Evolutionary conservation across 2,888 invertebrate species (phyloP).

Genomic region (Drosophila engyochracea): DNA sequence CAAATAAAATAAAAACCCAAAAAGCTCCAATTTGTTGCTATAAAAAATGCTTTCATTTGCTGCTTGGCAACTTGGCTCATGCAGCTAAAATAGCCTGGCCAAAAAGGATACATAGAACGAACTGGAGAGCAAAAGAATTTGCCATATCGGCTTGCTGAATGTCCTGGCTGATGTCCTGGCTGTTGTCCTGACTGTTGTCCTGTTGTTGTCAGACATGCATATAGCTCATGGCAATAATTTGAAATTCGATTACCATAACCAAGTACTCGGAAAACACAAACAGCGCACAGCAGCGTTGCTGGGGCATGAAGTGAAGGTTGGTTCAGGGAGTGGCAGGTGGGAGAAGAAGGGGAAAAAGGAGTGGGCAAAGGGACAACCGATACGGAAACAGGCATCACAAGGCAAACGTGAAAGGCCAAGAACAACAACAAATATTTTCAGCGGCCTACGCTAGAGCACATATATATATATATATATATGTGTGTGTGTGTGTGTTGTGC

Average conservation of each 20-base stretch:
- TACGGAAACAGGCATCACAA: conserved; percentile 19
- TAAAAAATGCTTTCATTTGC: neutral
- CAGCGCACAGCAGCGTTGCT: conserved; percentile 30
- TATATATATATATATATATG: conserved; percentile 7
- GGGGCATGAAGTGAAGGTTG: neutral
- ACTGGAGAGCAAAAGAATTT: neutral
- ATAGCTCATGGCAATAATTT: conserved; percentile 81
- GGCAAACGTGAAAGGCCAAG: conserved; percentile 32
- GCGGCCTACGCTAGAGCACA: conserved; percentile 22
- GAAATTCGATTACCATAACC: conserved; percentile 84
- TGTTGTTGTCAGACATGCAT: conserved; percentile 58
- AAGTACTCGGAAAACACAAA: conserved; percentile 78
- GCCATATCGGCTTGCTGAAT: conserved; percentile 8
- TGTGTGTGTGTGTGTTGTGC: conserved; percentile 31
- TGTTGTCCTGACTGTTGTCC: conserved; percentile 24
- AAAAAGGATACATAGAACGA: neutral
- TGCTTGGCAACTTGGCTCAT: fast-evolving
- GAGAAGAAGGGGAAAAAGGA: neutral
- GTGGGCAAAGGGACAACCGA: neutral
- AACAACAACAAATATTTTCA: conserved; percentile 31
- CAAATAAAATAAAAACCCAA: neutral
- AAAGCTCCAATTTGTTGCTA: neutral
- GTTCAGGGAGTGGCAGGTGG: no score
- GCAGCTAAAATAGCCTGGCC: neutral
- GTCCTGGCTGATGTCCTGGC: conserved; percentile 16